Base-by-base conservation (phyloP, 2,113 vertebrate genomes). In the Pungitius pungitius region DNA sequence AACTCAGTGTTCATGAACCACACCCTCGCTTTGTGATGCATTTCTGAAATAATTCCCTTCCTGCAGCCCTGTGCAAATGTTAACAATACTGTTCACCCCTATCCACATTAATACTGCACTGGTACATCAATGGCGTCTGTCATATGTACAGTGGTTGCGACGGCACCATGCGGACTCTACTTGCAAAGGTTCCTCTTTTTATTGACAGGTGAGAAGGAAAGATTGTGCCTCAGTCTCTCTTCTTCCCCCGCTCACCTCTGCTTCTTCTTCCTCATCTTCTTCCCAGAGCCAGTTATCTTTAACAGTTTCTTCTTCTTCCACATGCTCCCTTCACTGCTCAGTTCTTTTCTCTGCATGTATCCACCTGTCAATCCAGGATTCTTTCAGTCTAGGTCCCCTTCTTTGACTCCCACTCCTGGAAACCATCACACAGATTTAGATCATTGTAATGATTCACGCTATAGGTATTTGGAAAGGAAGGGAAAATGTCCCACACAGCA, bases 321-420 rank as follows among this genome's bases (percentile, higher is more conserved):
- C 60, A 51, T 78, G 71, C 39, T 78, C n/a, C 40, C 3, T 57
- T 69, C 33, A 35, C 59, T 67, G 43, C 24, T 70, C 35, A 26
- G 43, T 20, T 65, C 69, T 52, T 52, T 13, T 35, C 51, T 43
- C 20, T 62, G 56, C 35, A 33, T 55, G 9, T 37, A 67, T 81
- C 60, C 30, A 55, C 69, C 61, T 13, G 58, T 37, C 42, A 1
- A 43, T 26, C 55, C n/a, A n/a, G n/a, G n/a, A n/a, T n/a, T n/a
- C 30, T n/a, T 67, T 65, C 67, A 47, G 22, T 69, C 88, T 95
- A 97, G 81, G 94, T 95, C 51, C 66, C 86, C 89, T 95, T 97
- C 91, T 98, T 98, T 88, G 95, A 96, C 91, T 98, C 96, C 96
- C 97, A 98, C 88, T 96, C 96, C 96, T 97, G 88, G 74, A 92